These are phyloP conservation scores for Eriocheir sinensis DNA, from an alignment of 1,140 invertebrate species.

Conservation along the genomic window DNA sequence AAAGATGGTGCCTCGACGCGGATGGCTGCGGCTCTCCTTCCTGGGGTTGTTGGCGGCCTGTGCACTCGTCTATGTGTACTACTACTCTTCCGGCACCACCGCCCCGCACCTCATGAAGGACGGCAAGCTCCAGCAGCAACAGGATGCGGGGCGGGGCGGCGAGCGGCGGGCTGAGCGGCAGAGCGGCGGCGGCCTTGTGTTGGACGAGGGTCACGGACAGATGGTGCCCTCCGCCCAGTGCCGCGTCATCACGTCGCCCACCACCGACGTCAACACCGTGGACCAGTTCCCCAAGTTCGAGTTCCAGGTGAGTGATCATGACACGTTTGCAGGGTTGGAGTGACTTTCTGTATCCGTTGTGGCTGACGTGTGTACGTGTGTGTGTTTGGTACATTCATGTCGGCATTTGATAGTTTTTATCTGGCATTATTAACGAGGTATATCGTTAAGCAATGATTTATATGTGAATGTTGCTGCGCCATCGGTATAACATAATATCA, in stretches of 20 bases:
- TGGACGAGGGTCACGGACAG: slow-evolving; percentile 65
- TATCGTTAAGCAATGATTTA: too few relatives aligned
- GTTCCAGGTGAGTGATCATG: slow-evolving; percentile 86
- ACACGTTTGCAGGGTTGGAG: too few relatives aligned
- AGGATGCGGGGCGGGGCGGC: background rate
- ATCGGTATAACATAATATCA: too few relatives aligned
- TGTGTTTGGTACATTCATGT: too few relatives aligned
- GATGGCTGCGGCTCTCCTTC: slow-evolving; percentile 75
- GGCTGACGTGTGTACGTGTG: too few relatives aligned
- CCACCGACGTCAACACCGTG: slow-evolving; percentile 88
- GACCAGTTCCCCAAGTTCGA: slow-evolving; percentile 90
- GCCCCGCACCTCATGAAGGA: slow-evolving; percentile 68
- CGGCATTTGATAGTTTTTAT: too few relatives aligned
- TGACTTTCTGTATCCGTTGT: too few relatives aligned
- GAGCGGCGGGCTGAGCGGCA: slow-evolving; percentile 63
- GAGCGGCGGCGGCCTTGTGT: background rate
- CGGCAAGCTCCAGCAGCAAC: slow-evolving; percentile 52
- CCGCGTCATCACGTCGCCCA: slow-evolving; percentile 84
- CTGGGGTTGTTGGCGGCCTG: slow-evolving; percentile 68
- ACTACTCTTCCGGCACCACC: slow-evolving; percentile 71
- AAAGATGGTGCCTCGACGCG: slow-evolving; percentile 79
- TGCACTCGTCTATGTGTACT: slow-evolving; percentile 77
- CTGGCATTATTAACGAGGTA: too few relatives aligned
- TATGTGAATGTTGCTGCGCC: too few relatives aligned
- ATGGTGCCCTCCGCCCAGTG: slow-evolving; percentile 82